Conservation (phyloP, 1,140 invertebrate species). For the Caerostris darwini region DNA sequence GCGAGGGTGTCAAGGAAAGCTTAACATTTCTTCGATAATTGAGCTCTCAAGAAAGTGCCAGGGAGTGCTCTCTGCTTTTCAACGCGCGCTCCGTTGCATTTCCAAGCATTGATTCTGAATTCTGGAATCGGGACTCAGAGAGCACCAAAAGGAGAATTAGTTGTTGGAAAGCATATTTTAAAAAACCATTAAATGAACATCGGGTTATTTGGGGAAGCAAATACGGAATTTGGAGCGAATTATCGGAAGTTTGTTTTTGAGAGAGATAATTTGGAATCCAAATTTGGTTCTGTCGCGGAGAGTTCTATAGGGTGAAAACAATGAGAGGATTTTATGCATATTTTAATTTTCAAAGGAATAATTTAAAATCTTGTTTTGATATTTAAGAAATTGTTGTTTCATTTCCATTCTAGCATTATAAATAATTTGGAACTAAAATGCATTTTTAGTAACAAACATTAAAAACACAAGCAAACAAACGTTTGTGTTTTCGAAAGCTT, state of each 20-base stretch:
- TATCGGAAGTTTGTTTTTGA: background rate
- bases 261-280: background rate
- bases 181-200: constrained; percentile 36
- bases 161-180: constrained; percentile 34
- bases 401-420: no score
- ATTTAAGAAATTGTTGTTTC: no score
- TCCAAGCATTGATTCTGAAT: background rate
- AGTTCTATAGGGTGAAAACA: background rate
- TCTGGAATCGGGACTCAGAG: background rate
- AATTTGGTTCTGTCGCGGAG: background rate
- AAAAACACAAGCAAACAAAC: no score
- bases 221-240: background rate
- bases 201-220: background rate
- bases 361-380: no score
- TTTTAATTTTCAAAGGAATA: no score
- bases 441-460: no score
- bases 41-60: background rate
- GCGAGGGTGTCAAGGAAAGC: background rate
- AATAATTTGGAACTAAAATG: no score
- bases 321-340: no score
- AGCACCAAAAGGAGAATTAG: constrained; percentile 2
- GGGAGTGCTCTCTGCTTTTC: background rate
- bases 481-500: no score
- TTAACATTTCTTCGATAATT: constrained; percentile 61
- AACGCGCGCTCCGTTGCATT: background rate